Conservation (phyloP, 2,113 vertebrate genomes). For the Motacilla alba region DNA sequence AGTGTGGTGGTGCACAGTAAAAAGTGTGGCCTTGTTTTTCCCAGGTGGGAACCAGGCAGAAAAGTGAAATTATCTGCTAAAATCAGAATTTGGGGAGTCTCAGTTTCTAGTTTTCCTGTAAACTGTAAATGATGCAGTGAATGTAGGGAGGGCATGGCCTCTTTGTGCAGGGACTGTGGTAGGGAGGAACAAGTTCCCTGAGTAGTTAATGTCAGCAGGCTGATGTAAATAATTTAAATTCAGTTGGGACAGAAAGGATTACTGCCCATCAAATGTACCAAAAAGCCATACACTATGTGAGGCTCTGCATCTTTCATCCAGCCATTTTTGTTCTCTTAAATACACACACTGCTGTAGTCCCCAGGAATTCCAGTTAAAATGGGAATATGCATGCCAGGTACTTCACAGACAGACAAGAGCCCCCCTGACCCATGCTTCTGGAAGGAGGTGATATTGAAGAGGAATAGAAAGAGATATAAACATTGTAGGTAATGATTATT, state of each 20-base stretch:
- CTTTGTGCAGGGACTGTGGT: background rate
- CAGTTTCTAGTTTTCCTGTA: background rate
- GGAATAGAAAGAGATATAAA: background rate
- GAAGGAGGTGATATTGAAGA: background rate
- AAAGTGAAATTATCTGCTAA: background rate
- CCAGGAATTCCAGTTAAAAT: background rate
- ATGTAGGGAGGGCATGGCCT: background rate
- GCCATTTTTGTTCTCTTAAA: background rate
- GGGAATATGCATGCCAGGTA: background rate
- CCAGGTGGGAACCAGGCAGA: background rate
- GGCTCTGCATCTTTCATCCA: background rate
- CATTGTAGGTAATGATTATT: background rate
- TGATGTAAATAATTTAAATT: constrained; percentile 22
- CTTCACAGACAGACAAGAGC: background rate
- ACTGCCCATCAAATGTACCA: background rate
- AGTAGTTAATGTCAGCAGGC: background rate
- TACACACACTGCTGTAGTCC: background rate
- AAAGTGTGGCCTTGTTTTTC: background rate
- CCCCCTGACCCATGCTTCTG: background rate
- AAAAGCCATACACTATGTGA: background rate
- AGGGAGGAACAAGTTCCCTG: background rate
- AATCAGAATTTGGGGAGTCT: background rate
- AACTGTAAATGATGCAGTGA: background rate
- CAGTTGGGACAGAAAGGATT: background rate
- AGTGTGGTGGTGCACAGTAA: background rate